Base-by-base conservation (phyloP, 2,888 invertebrate species). In the Horisme vitalbata region DNA sequence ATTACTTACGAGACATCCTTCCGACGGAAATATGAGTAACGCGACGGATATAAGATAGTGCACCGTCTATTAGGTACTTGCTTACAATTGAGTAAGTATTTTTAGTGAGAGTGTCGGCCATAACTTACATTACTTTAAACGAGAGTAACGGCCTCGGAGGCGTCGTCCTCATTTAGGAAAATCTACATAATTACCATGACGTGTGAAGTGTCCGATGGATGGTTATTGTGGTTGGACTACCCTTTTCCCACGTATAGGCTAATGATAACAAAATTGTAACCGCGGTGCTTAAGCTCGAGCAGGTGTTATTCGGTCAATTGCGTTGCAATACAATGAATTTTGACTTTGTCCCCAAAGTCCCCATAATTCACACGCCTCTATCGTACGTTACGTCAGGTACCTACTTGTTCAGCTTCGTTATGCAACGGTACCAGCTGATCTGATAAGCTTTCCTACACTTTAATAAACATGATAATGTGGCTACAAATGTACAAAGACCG, bases 1-100 rank as follows among this genome's bases (percentile, higher is more conserved):
- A 72, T 75, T 67, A 68, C 69, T 75, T 69, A 31, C 41, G 31
- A 39, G 68, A 57, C 66, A 63, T 67, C 71, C 70, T 83, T 87
- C 87, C 88, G 85, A 74, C 84, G 87, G 87, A 87, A 78, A 85
- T 83, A 76, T 83, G 80, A 81, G 79, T 66, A 68, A 69, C 63
- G 59, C 66, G 66, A 68, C 62, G 55, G 63, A 63, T 62, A 61
- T 59, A 59, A 62, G 55, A 62, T 69, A 68, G 59, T 68, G 59
- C 57, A 55, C 58, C 60, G 54, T 56, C 54, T 45, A 52, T 61
- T 60, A 61, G 28, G 31, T 26, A 26, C 33, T 33, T 68, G 59
- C 43, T 56, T 53, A 56, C 61, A 69, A 70, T 71, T 71, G 66
- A 59, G 59, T 53, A 50, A 60, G 59, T 56, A 57, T 55, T 52